Base-by-base conservation (phyloP, 2,888 invertebrate genomes). In the Rhingia campestris region DNA sequence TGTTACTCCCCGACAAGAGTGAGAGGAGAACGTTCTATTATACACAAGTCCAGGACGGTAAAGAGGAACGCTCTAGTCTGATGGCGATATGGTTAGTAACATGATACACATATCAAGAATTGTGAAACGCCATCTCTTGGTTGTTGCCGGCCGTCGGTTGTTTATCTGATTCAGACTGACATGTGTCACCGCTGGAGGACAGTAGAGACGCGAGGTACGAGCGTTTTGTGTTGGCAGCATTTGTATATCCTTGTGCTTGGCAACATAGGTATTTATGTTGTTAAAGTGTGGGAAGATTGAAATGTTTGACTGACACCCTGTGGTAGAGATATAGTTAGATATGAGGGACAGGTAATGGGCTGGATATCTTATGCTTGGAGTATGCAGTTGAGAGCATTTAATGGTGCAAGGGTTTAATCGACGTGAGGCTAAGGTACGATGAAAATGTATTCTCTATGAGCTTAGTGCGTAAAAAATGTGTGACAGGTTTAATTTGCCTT, bases 151-250 rank as follows among this genome's bases (percentile, higher is more conserved):
- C 6, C 43, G 70, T 73, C 53, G 63, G 63, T 73, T 77, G 53
- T 73, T 82, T 82, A 82, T 82, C 82, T 77, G 77, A 82, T 82
- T 82, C 82, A 82, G 82, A 79, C 82, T 77, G 77, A 82, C 82
- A 82, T 82, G 77, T 82, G 82, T 82, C 82, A 82, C 49, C 47
- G 51, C 22, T 2, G 22, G 22, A 22, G 22, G 22, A 22, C 22
- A 14, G 61, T 4, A 49, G 54, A 37, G 67, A 47, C 59, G 37
- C 9, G 30, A 41, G 33, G 6, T 56, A 14, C 45, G 39, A 30
- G 47, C 6, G 49, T 45, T 37, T 51, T 43, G 56, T 70, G 35
- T 69, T 56, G 10, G 61, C 10, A 66, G 59, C 12, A 59, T 56
- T 12, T 64, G 63, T 54, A 39, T 56, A 2, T 22, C 22, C 9